A percentile compares a stretch with the other conserved stretches of the same genome.
phyloP scores from a whole-genome alignment of 1,140 invertebrate genomes.

The Ceratitis capitata region DNA sequence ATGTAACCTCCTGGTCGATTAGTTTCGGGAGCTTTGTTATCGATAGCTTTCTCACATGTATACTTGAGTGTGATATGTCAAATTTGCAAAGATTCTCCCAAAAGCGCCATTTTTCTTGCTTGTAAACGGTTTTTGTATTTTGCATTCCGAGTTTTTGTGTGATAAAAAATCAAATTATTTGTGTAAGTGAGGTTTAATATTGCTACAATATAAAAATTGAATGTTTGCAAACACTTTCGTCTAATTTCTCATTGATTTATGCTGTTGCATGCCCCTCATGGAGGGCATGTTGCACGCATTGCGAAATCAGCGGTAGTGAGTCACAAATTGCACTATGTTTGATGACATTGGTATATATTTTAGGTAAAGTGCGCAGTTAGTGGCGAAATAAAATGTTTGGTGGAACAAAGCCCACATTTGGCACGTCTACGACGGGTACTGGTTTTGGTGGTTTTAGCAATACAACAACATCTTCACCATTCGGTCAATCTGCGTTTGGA shows the following conservation, averaged over 20 bases:
- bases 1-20: neutral
- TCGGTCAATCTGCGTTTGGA: conserved; percentile 59
- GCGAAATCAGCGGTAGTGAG: neutral
- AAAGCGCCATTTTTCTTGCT: conserved; percentile 11
- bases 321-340: neutral
- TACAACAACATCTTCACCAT: conserved; percentile 53
- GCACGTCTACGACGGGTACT: conserved; percentile 44
- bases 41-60: neutral
- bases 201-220: neutral
- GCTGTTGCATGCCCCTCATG: neutral
- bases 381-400: conserved; percentile 53
- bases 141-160: neutral
- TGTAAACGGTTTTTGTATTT: conserved; percentile 25
- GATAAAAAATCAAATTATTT: neutral
- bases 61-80: neutral
- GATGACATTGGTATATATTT: neutral
- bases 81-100: neutral
- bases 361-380: neutral
- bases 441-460: conserved; percentile 58
- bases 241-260: neutral
- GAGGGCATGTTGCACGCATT: neutral
- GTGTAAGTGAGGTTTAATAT: neutral
- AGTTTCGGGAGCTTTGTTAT: neutral
- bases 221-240: neutral
- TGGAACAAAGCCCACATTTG: conserved; percentile 48